Evolutionary conservation across 92 coral and sea anemone species (phyloP).

Genomic region (Pocillopora meandrina): DNA sequence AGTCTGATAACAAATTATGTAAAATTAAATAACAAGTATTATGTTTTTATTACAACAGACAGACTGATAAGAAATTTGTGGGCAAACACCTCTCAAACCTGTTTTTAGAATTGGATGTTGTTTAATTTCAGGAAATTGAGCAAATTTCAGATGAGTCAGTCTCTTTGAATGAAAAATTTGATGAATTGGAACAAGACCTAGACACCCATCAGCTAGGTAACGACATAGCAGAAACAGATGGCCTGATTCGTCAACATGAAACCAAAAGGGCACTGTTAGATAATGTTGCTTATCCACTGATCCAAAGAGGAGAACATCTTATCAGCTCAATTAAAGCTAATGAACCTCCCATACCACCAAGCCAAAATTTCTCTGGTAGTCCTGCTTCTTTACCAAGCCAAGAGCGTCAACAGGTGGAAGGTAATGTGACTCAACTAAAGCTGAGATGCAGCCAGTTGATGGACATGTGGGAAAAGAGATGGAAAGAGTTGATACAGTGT

Average conservation of each 20-base stretch:
- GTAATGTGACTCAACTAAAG: slow-evolving; percentile 46
- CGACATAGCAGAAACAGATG: slow-evolving; percentile 61
- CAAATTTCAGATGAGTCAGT: slow-evolving; percentile 62
- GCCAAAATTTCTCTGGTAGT: slow-evolving; percentile 56
- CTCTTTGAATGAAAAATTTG: slow-evolving; percentile 52
- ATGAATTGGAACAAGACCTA: slow-evolving; percentile 71
- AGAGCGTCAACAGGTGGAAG: slow-evolving; percentile 64
- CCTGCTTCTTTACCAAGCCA: slow-evolving; percentile 65
- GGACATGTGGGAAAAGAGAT: slow-evolving; percentile 80
- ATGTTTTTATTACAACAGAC: too few species aligned
- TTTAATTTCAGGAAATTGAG: slow-evolving; percentile 50
- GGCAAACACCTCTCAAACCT: too few species aligned
- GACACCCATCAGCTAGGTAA: slow-evolving; percentile 64
- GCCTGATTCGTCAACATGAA: slow-evolving; percentile 71
- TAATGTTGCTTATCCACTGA: slow-evolving; percentile 60
- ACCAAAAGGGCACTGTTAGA: slow-evolving; percentile 60
- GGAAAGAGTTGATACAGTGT: slow-evolving; percentile 78
- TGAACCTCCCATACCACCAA: slow-evolving; percentile 72
- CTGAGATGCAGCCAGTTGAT: slow-evolving; percentile 64
- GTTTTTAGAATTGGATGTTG: background rate
- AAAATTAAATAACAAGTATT: background rate
- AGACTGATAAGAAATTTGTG: too few species aligned
- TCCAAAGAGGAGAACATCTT: slow-evolving; percentile 72
- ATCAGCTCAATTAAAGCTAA: slow-evolving; percentile 65
- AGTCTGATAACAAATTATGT: background rate